Conservation (phyloP, 2,797 vertebrate genomes). For the Adrianichthys oophorus region DNA sequence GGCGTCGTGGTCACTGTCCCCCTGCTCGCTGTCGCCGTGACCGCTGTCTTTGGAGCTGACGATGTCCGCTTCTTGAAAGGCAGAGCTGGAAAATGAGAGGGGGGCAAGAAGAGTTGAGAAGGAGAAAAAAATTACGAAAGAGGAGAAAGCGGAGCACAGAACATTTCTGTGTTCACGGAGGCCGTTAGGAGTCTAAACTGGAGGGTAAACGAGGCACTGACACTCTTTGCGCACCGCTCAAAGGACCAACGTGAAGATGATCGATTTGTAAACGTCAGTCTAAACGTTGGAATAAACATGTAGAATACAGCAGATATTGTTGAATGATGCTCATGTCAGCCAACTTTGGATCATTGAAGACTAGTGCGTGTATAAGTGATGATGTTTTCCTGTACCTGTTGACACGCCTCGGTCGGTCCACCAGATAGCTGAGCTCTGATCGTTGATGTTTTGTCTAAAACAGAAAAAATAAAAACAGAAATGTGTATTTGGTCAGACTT, state of each 20-base stretch:
- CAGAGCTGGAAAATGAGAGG: slow-evolving; percentile 79
- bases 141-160: slow-evolving; percentile 49
- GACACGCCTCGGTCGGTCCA: slow-evolving; percentile 97
- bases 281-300: slow-evolving; percentile 53
- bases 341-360: slow-evolving; percentile 33
- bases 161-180: slow-evolving; percentile 78
- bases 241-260: slow-evolving; percentile 68
- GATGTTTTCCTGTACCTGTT: slow-evolving; percentile 86
- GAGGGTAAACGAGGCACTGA: slow-evolving; percentile 79
- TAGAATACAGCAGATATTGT: slow-evolving; percentile 39
- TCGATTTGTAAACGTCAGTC: slow-evolving; percentile 62
- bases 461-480: slow-evolving; percentile 35
- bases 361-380: slow-evolving; percentile 3
- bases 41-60: slow-evolving; percentile 99
- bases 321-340: slow-evolving; percentile 41
- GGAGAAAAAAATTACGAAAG: slow-evolving; percentile 23
- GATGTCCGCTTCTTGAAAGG: slow-evolving; percentile 98
- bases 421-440: slow-evolving; percentile 96
- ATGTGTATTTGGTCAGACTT: slow-evolving; percentile 43
- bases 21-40: slow-evolving; percentile 97
- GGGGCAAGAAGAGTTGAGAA: slow-evolving; percentile 26
- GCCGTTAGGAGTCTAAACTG: slow-evolving; percentile 83
- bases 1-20: slow-evolving; percentile 98
- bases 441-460: slow-evolving; percentile 95
- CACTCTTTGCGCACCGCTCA: too few relatives aligned